Evolutionary conservation across 2,113 vertebrate genomes (phyloP).

Genomic region (Protobothrops flavoviridis): DNA sequence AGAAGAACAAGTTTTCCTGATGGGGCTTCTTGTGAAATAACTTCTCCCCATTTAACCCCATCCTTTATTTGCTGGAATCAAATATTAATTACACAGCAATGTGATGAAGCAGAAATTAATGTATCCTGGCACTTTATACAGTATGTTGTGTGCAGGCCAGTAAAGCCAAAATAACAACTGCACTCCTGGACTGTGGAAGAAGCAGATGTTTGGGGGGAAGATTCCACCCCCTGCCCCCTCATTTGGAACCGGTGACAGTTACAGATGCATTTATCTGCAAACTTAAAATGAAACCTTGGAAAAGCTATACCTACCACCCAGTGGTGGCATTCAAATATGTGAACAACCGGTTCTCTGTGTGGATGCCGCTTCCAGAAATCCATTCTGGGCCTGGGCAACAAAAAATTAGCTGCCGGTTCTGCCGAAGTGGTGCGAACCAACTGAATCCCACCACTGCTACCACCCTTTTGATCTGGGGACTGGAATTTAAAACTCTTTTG

Average conservation of each 20-base stretch:
- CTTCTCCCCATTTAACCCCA: conserved; percentile 35
- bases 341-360: no score
- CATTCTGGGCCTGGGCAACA: no score
- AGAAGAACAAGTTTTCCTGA: not conserved
- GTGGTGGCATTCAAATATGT: no score
- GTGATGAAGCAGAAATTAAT: conserved; percentile 42
- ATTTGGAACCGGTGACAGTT: not conserved
- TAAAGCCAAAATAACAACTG: rapidly evolving
- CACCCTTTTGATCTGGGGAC: not conserved
- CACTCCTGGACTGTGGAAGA: not conserved
- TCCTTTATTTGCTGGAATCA: conserved; percentile 49
- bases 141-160: not conserved
- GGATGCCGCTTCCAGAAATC: no score
- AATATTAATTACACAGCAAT: conserved; percentile 45
- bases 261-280: not conserved
- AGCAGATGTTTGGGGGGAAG: not conserved
- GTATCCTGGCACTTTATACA: rapidly evolving
- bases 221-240: not conserved
- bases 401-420: no score
- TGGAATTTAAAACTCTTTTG: not conserved
- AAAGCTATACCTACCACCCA: rapidly evolving
- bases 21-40: conserved; percentile 18
- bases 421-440: no score
- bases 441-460: no score
- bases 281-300: not conserved